Conservation (phyloP, 2,888 invertebrate genomes). For the Aethes cnicana region DNA sequence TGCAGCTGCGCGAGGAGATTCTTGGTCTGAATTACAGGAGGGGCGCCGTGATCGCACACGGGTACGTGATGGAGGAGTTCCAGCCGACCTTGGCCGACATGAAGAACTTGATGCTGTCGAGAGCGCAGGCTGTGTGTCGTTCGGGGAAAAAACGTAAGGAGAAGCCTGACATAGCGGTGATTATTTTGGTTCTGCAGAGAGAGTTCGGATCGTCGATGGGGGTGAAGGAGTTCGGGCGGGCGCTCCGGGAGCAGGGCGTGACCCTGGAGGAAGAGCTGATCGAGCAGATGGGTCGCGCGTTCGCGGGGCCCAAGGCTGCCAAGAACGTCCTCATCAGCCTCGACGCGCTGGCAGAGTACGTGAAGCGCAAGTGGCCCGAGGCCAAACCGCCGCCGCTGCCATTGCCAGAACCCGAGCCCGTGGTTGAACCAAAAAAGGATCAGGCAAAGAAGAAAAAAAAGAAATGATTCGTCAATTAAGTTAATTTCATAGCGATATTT, state of each 20-base stretch:
- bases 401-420: constrained; percentile 37
- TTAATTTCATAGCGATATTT: background rate
- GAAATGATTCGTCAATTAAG: background rate
- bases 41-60: background rate
- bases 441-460: constrained; percentile 7
- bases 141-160: background rate
- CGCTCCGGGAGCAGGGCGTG: constrained; percentile 30
- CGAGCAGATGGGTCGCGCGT: constrained; percentile 40
- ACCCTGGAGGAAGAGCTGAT: constrained; percentile 44
- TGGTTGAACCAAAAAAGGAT: background rate
- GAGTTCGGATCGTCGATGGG: background rate
- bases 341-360: constrained; percentile 45
- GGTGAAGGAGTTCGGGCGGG: background rate
- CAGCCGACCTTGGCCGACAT: background rate
- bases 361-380: constrained; percentile 55
- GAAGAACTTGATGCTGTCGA: background rate
- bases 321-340: constrained; percentile 28
- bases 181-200: background rate
- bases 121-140: background rate
- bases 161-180: background rate
- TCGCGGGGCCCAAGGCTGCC: constrained; percentile 41
- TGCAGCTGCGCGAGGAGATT: constrained; percentile 10
- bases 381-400: constrained; percentile 49
- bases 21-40: background rate
- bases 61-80: background rate